phyloP scores from a whole-genome alignment of 2,888 invertebrate genomes.

The Petrolisthes cinctipes region DNA sequence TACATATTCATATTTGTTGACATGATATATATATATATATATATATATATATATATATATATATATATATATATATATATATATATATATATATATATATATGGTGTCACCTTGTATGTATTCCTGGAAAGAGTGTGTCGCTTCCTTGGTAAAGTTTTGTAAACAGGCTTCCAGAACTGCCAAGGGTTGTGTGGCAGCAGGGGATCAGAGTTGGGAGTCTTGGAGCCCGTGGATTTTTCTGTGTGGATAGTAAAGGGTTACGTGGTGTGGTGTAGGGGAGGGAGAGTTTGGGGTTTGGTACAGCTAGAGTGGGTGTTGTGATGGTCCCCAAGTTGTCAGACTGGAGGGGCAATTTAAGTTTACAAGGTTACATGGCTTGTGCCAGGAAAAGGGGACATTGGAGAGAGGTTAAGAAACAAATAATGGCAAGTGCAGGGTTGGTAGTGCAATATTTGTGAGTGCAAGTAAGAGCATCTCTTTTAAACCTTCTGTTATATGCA shows the following conservation, averaged over 20 bases:
- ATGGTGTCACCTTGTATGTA: neutral
- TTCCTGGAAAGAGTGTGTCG: neutral
- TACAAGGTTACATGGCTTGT: no score
- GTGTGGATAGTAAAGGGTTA: no score
- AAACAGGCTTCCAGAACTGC: no score
- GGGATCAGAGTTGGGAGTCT: no score
- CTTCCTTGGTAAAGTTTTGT: neutral
- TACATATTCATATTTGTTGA: neutral
- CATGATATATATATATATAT: slow-evolving; percentile 23
- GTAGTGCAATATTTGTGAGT: neutral
- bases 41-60: slow-evolving; percentile 35
- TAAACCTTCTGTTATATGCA: no score
- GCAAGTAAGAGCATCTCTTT: no score
- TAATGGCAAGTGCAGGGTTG: neutral
- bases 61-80: slow-evolving; percentile 34
- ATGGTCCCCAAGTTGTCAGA: no score
- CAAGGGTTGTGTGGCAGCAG: no score
- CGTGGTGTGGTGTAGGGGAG: neutral
- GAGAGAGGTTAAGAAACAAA: neutral
- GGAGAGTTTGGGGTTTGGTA: neutral
- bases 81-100: slow-evolving; percentile 13
- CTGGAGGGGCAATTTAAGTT: no score
- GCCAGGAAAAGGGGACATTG: neutral
- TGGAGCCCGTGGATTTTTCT: no score
- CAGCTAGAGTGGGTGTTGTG: neutral